phyloP scores from a whole-genome alignment of 1,140 invertebrate genomes.

The Zaprionus tsacasi region DNA sequence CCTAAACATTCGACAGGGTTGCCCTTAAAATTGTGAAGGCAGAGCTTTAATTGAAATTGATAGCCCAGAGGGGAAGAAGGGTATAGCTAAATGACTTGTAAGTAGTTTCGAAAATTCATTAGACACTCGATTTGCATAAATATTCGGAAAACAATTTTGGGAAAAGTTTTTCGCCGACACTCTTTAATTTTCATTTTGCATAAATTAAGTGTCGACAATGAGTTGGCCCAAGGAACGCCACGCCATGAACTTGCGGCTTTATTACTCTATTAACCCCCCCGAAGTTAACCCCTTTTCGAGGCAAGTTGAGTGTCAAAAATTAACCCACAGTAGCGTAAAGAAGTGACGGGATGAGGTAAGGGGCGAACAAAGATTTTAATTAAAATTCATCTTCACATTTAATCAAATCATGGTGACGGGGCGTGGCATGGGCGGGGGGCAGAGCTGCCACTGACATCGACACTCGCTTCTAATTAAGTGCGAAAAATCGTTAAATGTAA shows the following conservation, averaged over 20 bases:
- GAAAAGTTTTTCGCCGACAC: slow-evolving; percentile 42
- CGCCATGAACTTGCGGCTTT: slow-evolving; percentile 77
- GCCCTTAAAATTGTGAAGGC: neutral
- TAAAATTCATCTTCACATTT: slow-evolving; percentile 84
- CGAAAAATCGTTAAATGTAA: slow-evolving; percentile 84
- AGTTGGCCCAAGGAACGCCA: slow-evolving; percentile 50
- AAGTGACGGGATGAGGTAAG: neutral
- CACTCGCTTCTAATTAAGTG: slow-evolving; percentile 84
- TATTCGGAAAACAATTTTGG: slow-evolving; percentile 45
- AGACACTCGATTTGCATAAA: slow-evolving; percentile 68
- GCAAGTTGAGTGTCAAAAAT: slow-evolving; percentile 69
- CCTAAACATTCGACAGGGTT: slow-evolving; percentile 27
- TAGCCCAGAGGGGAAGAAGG: slow-evolving; percentile 4
- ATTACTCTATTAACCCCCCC: slow-evolving; percentile 67
- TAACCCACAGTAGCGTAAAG: slow-evolving; percentile 32
- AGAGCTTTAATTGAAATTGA: slow-evolving; percentile 64
- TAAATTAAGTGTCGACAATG: slow-evolving; percentile 70
- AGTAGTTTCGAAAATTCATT: slow-evolving; percentile 76
- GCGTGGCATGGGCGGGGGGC: slow-evolving; percentile 1
- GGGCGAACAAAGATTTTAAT: slow-evolving; percentile 75
- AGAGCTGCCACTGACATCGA: slow-evolving; percentile 71
- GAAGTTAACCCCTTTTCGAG: slow-evolving; percentile 17
- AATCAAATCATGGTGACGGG: slow-evolving; percentile 80
- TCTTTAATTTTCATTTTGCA: slow-evolving; percentile 82
- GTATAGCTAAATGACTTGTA: slow-evolving; percentile 60